Base-by-base conservation (phyloP, 2,113 vertebrate genomes). In the Dunckerocampus dactyliophorus region DNA sequence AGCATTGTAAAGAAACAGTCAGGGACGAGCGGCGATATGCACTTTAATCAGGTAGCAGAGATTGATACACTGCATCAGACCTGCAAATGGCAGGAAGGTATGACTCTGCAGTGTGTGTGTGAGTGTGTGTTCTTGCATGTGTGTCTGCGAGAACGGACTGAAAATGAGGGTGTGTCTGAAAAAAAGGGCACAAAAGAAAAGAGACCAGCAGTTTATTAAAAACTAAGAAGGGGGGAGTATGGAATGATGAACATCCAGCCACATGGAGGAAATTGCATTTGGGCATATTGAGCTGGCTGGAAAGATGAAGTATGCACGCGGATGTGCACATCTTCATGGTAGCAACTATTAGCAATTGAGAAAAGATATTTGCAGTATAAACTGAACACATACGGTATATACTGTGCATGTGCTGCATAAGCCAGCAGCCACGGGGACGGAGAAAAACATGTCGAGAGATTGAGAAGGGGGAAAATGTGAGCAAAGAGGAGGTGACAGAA, bases 251-350 rank as follows among this genome's bases (percentile, higher is more conserved):
- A 80, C 79, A 88, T 76, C 71, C 81, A 70, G 74, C 82, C 74
- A 81, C 85, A 72, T 59, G 10, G 48, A 81, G 81, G 71, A 88
- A 86, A 86, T 88, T 85, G 85, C 82, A 83, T 88, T 86, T 81
- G 68, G 82, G 79, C 82, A 83, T 83, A 88, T 80, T 80, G 81
- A 83, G 78, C 74, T 67, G 72, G 69, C 73, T 76, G 64, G 60
- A 66, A 65, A 80, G 79, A 85, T 81, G 75, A 85, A 80, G 62
- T 59, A 24, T 24, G 3, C 53, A 56, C 47, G 11, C 39, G 42
- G 58, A 62, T 39, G 19, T 14, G 39, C 73, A 34, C 52, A 45
- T 60, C 65, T 78, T 43, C 55, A 73, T 52, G 56, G 28, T 28
- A 10, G 63, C 12, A 17, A 14, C 31, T 74, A 77, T 80, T 74